Percentiles rank a stretch among this genome's conserved stretches.
Evolutionary conservation across 2,797 vertebrate species (phyloP).

Genomic region (Centroberyx gerrardi): DNA sequence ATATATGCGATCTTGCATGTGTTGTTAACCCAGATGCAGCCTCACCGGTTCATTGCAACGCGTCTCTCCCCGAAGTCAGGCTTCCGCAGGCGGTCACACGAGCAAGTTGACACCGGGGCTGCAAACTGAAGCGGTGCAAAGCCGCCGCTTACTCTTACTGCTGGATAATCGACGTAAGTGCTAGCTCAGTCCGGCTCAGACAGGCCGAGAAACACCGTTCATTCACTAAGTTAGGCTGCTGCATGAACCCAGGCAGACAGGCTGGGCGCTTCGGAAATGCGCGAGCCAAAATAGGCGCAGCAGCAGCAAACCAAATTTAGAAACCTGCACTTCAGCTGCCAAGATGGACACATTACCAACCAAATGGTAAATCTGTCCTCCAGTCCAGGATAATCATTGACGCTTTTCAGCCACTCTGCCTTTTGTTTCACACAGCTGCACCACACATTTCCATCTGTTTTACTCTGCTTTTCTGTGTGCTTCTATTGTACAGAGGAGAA

Average conservation of each 20-base stretch:
- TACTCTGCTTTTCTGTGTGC: too few species aligned
- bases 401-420: not conserved
- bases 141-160: rapidly evolving
- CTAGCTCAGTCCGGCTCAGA: not conserved
- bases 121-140: not conserved
- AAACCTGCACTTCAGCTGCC: slow-evolving; percentile 1
- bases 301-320: slow-evolving; percentile 14
- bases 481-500: too few species aligned
- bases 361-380: not conserved
- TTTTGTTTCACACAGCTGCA: not conserved
- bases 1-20: not conserved
- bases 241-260: not conserved
- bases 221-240: not conserved
- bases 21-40: not conserved
- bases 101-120: slow-evolving; percentile 58
- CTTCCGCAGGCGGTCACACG: slow-evolving; percentile 42
- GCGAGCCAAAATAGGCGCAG: slow-evolving; percentile 48
- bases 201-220: not conserved
- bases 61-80: slow-evolving; percentile 13
- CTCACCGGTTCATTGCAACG: slow-evolving; percentile 77
- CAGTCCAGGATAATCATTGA: not conserved
- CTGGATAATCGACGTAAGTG: too few species aligned
- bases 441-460: not conserved
- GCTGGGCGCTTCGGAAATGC: too few species aligned
- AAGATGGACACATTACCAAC: slow-evolving; percentile 5